Conservation (phyloP, 1,140 invertebrate genomes). For the Drosophila pachea region DNA sequence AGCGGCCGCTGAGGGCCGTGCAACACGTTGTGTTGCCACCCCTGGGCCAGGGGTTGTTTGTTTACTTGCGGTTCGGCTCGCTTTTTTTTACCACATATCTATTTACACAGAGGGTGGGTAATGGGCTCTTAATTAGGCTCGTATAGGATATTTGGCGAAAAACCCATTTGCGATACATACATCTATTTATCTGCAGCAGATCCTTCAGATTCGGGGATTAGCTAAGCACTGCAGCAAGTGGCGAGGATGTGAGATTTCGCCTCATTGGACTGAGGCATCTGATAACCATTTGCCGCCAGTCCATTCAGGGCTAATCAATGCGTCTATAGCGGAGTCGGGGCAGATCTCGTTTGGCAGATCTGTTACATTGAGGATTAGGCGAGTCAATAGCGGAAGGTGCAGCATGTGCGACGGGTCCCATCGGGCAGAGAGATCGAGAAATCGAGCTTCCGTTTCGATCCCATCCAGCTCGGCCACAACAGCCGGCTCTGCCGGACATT, state of each 20-base stretch:
- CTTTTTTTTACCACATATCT: conserved; percentile 41
- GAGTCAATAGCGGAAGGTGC: too few species aligned
- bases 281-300: background rate
- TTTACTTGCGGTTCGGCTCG: conserved; percentile 60
- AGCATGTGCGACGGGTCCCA: too few species aligned
- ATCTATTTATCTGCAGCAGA: conserved; percentile 21
- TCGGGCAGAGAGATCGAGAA: too few species aligned
- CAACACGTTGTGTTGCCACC: conserved; percentile 38
- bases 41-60: conserved; percentile 23
- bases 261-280: conserved; percentile 21
- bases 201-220: conserved; percentile 21
- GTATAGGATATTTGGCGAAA: conserved; percentile 51
- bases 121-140: conserved; percentile 75
- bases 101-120: conserved; percentile 59
- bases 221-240: conserved; percentile 18
- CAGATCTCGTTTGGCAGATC: too few species aligned
- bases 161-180: conserved; percentile 38
- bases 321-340: too few species aligned
- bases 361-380: too few species aligned
- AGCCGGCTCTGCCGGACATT: conserved; percentile 31
- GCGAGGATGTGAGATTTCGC: conserved; percentile 4
- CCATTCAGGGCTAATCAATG: too few species aligned
- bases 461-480: background rate
- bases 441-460: background rate
- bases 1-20: background rate